Percentiles rank a stretch among this genome's conserved stretches.
These are phyloP conservation scores for Seriola rivoliana DNA, from an alignment of 2,113 vertebrate genomes.

Conservation along the genomic window DNA sequence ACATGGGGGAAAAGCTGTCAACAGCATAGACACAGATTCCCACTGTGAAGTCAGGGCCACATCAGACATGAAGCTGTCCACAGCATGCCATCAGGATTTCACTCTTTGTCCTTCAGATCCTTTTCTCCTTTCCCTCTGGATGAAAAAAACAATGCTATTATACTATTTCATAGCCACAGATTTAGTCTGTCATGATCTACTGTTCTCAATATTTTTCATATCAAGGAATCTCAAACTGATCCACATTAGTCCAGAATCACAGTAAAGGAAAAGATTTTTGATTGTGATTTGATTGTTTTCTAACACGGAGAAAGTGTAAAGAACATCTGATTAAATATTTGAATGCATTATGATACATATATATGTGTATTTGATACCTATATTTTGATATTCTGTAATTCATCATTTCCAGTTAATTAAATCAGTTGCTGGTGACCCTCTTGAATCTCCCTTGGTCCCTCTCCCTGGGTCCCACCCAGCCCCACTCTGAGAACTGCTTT, in stretches of 20 bases:
- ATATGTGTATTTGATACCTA: neutral
- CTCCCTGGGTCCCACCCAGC: neutral
- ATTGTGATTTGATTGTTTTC: neutral
- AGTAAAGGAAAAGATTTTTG: neutral
- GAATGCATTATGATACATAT: neutral
- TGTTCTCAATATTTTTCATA: constrained; percentile 14
- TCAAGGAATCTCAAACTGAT: neutral
- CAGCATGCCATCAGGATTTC: constrained; percentile 74
- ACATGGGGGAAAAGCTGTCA: constrained; percentile 63
- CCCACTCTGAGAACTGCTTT: neutral
- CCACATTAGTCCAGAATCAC: neutral
- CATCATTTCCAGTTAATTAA: constrained; percentile 18
- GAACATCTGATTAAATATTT: neutral
- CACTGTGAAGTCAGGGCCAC: constrained; percentile 81
- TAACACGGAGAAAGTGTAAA: neutral
- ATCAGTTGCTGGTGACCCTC: neutral
- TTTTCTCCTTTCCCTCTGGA: constrained; percentile 39
- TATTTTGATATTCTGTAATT: neutral
- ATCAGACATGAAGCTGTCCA: constrained; percentile 80
- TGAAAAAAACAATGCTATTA: constrained; percentile 53
- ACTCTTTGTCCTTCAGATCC: constrained; percentile 74
- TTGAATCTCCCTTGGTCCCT: constrained; percentile 12
- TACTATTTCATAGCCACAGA: constrained; percentile 23
- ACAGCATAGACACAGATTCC: constrained; percentile 67
- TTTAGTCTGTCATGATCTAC: constrained; percentile 3